Percentiles rank a stretch among this genome's conserved stretches.
These are phyloP conservation scores for Thunnus albacares DNA, from an alignment of 2,797 vertebrate species.

Conservation along the genomic window DNA sequence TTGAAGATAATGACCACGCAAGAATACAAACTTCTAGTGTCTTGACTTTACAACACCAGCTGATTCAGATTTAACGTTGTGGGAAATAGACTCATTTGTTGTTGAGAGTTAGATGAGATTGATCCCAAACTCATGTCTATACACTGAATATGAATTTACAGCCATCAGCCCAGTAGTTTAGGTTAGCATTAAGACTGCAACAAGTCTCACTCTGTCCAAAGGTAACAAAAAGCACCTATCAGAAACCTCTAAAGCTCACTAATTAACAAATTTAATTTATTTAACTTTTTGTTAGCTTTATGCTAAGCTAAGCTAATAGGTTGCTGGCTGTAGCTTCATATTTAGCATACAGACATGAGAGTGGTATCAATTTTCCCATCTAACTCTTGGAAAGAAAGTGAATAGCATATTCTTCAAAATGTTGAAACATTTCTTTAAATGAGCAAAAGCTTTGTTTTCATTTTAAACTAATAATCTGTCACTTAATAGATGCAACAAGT, in stretches of 20 bases:
- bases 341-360: background rate
- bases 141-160: background rate
- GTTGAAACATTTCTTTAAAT: background rate
- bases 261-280: background rate
- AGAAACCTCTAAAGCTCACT: background rate
- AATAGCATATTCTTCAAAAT: background rate
- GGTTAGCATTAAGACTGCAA: background rate
- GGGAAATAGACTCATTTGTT: background rate
- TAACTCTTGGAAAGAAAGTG: background rate
- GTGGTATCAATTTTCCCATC: too few relatives aligned
- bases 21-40: slow-evolving; percentile 4
- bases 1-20: slow-evolving; percentile 37
- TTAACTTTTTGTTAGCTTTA: background rate
- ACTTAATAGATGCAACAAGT: background rate
- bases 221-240: background rate
- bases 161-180: too few relatives aligned
- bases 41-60: background rate
- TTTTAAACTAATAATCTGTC: background rate
- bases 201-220: background rate
- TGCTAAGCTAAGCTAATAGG: background rate
- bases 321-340: background rate
- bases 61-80: slow-evolving; percentile 8
- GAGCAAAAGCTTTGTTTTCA: background rate
- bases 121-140: background rate
- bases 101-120: background rate